Conservation (phyloP, 2,797 vertebrate genomes). For the Pterois miles region DNA sequence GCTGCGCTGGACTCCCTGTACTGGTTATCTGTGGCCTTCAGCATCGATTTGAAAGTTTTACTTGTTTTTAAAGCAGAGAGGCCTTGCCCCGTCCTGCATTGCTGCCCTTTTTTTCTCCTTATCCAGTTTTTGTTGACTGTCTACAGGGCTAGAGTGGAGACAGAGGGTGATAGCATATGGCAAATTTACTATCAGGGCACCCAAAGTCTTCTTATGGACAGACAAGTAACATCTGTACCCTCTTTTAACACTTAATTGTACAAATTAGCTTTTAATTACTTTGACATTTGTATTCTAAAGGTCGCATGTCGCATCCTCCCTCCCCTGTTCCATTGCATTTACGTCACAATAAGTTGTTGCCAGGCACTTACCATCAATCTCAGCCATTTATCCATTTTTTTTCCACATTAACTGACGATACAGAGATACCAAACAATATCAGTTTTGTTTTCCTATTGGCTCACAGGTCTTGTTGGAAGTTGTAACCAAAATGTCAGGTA, state of each 20-base stretch:
- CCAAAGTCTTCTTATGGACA: neutral
- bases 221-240: neutral
- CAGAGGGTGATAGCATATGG: neutral
- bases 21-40: neutral
- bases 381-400: no score
- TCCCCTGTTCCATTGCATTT: no score
- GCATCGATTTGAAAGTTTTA: slow-evolving; percentile 19
- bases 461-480: no score
- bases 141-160: neutral
- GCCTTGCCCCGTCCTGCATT: neutral
- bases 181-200: neutral
- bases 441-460: no score
- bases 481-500: no score
- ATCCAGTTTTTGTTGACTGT: neutral
- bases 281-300: neutral
- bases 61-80: neutral
- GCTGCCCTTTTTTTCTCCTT: neutral
- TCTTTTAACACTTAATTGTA: neutral
- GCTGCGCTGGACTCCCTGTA: neutral
- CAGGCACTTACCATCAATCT: no score
- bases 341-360: no score
- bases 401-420: no score
- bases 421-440: no score
- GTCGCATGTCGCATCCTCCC: no score
- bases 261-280: neutral